These are phyloP conservation scores for Gorilla gorilla DNA, from an alignment of 2,113 vertebrate species.

Conservation along the genomic window DNA sequence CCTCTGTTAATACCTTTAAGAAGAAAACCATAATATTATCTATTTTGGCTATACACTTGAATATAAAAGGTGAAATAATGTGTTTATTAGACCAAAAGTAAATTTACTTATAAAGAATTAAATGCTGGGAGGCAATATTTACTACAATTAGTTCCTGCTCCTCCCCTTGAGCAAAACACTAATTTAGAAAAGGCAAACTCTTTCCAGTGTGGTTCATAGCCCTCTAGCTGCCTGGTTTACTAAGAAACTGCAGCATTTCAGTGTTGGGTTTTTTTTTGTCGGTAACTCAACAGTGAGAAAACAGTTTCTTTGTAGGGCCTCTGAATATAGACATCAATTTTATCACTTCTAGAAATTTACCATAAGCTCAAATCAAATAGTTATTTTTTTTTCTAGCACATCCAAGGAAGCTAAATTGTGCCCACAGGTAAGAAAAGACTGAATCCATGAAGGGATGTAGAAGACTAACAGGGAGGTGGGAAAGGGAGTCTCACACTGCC, in stretches of 20 bases:
- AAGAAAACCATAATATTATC: neutral
- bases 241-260: neutral
- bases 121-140: neutral
- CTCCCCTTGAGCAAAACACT: neutral
- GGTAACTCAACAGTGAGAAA: slow-evolving; percentile 32
- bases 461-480: neutral
- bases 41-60: slow-evolving; percentile 37
- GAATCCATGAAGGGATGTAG: neutral
- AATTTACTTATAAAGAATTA: slow-evolving; percentile 25
- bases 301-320: neutral
- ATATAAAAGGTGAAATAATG: slow-evolving; percentile 30
- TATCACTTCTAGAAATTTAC: slow-evolving; percentile 8
- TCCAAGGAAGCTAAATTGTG: neutral
- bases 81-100: neutral
- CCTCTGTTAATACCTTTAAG: slow-evolving; percentile 66
- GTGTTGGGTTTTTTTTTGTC: neutral
- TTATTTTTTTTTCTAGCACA: neutral
- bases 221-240: neutral
- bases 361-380: neutral
- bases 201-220: neutral
- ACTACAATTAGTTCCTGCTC: neutral
- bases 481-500: neutral
- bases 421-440: neutral
- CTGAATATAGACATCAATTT: neutral
- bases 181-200: slow-evolving; percentile 35